Conservation (phyloP, 2,113 vertebrate genomes). For the Charina bottae region DNA sequence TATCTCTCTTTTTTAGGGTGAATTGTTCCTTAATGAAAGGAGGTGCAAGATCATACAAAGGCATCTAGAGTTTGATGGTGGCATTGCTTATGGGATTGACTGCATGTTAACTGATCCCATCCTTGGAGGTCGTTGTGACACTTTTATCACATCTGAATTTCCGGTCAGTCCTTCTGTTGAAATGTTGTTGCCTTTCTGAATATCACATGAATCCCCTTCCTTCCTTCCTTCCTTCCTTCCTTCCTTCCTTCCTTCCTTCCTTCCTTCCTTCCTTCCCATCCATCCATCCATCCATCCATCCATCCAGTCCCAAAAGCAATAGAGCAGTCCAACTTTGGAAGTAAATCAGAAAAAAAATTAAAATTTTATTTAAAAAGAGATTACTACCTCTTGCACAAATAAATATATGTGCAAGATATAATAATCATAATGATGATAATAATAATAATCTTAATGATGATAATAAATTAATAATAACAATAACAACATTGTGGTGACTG, state of each 20-base stretch:
- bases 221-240: too few species aligned
- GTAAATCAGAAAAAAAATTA: not conserved
- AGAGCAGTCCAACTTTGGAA: not conserved
- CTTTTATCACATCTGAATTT: constrained; percentile 69
- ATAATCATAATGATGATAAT: not conserved
- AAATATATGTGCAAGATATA: not conserved
- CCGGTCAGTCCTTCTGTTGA: constrained; percentile 67
- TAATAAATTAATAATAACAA: not conserved
- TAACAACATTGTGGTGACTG: not conserved
- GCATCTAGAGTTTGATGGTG: constrained; percentile 81
- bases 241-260: too few species aligned
- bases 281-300: not conserved
- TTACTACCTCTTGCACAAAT: not conserved
- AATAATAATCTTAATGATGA: not conserved
- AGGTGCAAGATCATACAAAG: constrained; percentile 84
- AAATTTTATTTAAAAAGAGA: not conserved
- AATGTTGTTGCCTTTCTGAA: not conserved
- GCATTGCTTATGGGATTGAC: constrained; percentile 88
- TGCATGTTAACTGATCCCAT: constrained; percentile 88
- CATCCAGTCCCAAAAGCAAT: not conserved
- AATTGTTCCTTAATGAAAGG: constrained; percentile 81
- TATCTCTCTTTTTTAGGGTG: constrained; percentile 73
- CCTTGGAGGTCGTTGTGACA: constrained; percentile 88
- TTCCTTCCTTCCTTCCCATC: not conserved
- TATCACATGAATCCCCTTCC: not conserved